A percentile compares a stretch with the other conserved stretches of the same genome.
Conservation (phyloP, 2,113 vertebrate species). For the Noturus placidus region DNA sequence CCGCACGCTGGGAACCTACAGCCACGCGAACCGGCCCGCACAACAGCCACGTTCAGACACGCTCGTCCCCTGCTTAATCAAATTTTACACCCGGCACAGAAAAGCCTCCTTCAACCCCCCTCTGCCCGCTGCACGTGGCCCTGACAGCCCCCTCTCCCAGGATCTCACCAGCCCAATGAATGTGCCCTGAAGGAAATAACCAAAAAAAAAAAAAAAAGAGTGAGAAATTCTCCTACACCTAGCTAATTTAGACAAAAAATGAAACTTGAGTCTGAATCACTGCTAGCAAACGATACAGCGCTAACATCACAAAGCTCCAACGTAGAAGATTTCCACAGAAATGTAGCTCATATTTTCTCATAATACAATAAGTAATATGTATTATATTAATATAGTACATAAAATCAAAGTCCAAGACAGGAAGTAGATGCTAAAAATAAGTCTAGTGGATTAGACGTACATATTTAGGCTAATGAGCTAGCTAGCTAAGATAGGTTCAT, state of each 20-base stretch:
- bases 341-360: not conserved
- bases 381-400: not conserved
- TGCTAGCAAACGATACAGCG: not conserved
- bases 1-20: constrained; percentile 79
- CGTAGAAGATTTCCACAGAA: not conserved
- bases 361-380: not conserved
- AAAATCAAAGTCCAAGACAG: not conserved
- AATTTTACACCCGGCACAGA: constrained; percentile 70
- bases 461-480: not conserved
- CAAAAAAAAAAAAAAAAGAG: not conserved
- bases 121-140: constrained; percentile 70
- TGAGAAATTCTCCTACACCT: not conserved
- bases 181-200: constrained; percentile 31
- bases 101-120: constrained; percentile 1
- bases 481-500: not conserved
- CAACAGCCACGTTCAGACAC: constrained; percentile 56
- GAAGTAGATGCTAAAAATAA: not conserved
- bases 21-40: constrained; percentile 63
- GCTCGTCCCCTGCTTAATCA: constrained; percentile 68
- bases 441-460: not conserved
- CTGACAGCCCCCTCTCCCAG: constrained; percentile 82
- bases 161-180: constrained; percentile 53
- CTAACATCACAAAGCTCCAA: not conserved
- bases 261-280: not conserved
- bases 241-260: not conserved